Conservation (phyloP, 64 coral and sea anemone species). For the Porites australiensis region DNA sequence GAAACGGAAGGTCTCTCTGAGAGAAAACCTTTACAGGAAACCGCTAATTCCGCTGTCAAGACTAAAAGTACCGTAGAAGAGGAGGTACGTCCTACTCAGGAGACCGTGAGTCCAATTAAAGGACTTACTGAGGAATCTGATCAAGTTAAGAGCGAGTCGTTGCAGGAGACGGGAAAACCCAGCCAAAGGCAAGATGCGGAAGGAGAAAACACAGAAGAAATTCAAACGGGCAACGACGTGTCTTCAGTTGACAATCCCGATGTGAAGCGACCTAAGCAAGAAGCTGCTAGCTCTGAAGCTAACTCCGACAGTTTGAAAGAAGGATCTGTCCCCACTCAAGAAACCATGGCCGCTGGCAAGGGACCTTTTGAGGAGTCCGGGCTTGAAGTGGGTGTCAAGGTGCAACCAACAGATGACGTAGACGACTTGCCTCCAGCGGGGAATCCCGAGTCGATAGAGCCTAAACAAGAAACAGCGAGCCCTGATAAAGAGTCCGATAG, state of each 20-base stretch:
- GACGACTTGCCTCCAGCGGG: no score
- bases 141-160: background rate
- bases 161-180: no score
- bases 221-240: no score
- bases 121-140: slow-evolving; percentile 19
- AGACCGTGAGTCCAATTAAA: slow-evolving; percentile 11
- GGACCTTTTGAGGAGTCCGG: slow-evolving; percentile 35
- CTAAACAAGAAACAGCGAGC: no score
- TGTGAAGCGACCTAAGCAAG: background rate
- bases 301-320: background rate
- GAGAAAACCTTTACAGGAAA: slow-evolving; percentile 5
- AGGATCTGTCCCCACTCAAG: background rate
- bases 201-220: no score
- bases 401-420: background rate
- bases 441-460: no score
- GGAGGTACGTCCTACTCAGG: background rate
- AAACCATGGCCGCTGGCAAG: slow-evolving; percentile 21
- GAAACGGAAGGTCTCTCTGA: background rate
- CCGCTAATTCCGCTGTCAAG: background rate
- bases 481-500: no score
- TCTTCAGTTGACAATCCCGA: background rate
- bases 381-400: slow-evolving; percentile 3
- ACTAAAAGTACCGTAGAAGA: background rate
- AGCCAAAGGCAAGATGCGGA: no score
- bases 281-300: background rate